Evolutionary conservation across 2,797 vertebrate genomes (phyloP).

Genomic region (Meda fulgida): DNA sequence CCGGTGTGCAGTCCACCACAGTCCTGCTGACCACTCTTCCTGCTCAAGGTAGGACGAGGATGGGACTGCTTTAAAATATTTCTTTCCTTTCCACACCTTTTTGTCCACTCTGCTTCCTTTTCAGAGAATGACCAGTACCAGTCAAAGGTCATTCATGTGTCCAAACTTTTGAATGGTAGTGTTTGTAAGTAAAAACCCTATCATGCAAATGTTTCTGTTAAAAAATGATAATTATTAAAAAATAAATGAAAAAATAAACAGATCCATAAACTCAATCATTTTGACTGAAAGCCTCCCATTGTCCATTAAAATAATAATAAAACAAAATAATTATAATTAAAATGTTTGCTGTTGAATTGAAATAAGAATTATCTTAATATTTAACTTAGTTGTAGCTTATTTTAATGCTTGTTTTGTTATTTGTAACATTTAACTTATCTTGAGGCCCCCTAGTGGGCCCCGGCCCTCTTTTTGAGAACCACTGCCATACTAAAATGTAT

Average conservation of each 20-base stretch:
- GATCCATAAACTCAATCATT: too few species aligned
- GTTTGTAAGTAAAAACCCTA: not conserved
- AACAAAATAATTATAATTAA: too few species aligned
- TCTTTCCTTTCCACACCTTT: not conserved
- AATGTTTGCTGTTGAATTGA: not conserved
- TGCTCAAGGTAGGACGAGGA: constrained; percentile 64
- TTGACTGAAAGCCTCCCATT: too few species aligned
- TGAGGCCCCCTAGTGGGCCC: not conserved
- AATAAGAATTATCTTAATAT: not conserved
- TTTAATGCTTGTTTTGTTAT: not conserved
- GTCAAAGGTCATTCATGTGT: not conserved
- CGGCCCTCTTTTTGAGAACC: not conserved
- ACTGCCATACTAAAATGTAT: not conserved
- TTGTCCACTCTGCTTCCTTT: not conserved
- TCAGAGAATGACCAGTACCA: not conserved
- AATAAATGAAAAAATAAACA: too few species aligned
- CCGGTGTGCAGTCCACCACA: constrained; percentile 67
- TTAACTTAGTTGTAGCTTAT: not conserved
- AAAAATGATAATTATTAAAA: too few species aligned
- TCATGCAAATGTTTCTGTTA: not conserved
- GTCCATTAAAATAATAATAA: too few species aligned
- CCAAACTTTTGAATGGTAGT: not conserved
- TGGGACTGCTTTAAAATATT: not conserved
- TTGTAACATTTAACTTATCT: not conserved
- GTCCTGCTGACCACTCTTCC: constrained; percentile 68